A percentile compares a stretch with the other conserved stretches of the same genome.
These are phyloP conservation scores for Acanthosepion pharaonis DNA, from an alignment of 2,888 invertebrate species.

Conservation along the genomic window DNA sequence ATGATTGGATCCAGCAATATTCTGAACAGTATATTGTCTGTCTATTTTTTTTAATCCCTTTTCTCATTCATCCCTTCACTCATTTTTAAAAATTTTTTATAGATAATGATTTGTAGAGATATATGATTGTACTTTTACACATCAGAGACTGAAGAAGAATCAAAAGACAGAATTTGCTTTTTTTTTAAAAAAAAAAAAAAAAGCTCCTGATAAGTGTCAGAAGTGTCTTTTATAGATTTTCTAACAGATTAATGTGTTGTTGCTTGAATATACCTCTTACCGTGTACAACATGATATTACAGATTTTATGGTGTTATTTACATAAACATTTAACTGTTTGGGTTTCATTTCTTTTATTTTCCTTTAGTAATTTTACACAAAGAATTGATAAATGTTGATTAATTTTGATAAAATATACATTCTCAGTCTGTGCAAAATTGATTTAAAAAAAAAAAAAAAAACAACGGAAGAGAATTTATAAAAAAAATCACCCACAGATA, in stretches of 20 bases:
- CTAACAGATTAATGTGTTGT: neutral
- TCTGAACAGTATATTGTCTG: neutral
- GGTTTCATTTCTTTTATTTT: neutral
- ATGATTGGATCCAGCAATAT: neutral
- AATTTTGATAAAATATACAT: constrained; percentile 20
- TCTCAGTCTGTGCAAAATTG: neutral
- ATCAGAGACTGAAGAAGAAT: neutral
- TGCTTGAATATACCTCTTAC: no score
- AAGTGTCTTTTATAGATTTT: neutral
- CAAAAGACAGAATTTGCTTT: neutral
- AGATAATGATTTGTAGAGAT: neutral
- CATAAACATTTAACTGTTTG: neutral
- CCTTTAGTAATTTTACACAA: neutral
- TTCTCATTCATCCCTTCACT: neutral
- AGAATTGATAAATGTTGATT: neutral
- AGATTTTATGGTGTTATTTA: neutral
- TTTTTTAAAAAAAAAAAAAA: neutral
- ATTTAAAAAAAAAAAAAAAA: neutral
- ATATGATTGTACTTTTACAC: neutral
- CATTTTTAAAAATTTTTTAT: neutral
- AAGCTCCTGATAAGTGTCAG: no score
- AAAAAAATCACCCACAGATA: neutral
- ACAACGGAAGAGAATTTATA: neutral
- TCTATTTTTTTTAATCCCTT: neutral
- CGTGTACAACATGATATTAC: no score